Conservation (phyloP, 2,797 vertebrate species). For the Gymnodraco acuticeps region DNA sequence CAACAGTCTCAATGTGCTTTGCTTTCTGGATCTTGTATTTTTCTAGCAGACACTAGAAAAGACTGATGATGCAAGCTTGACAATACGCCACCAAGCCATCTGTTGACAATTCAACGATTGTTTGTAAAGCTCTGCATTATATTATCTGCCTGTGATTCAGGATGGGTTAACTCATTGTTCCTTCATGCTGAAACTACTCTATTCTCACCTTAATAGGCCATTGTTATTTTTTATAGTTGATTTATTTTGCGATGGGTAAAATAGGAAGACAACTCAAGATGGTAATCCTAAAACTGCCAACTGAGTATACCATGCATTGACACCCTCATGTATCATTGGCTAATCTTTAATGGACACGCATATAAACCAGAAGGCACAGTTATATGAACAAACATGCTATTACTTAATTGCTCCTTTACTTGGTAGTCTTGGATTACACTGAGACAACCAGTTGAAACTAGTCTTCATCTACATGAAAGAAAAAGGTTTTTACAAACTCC, state of each 20-base stretch:
- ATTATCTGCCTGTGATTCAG: not conserved
- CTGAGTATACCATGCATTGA: not conserved
- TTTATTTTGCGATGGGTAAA: not conserved
- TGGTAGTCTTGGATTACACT: not conserved
- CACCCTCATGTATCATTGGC: not conserved
- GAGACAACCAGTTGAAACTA: conserved; percentile 24
- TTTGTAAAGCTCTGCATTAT: not conserved
- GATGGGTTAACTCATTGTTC: not conserved
- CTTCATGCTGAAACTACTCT: not conserved
- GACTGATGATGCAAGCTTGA: conserved; percentile 11
- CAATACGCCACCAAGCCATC: conserved; percentile 23
- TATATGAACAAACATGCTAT: not conserved
- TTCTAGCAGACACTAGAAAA: conserved; percentile 22
- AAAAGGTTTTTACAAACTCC: not conserved
- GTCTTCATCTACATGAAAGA: conserved; percentile 3
- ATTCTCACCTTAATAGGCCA: not conserved
- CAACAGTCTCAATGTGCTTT: conserved; percentile 9
- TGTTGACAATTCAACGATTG: conserved; percentile 7
- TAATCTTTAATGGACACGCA: not conserved
- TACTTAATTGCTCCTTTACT: not conserved
- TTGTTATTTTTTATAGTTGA: not conserved
- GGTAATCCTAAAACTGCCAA: too few relatives aligned
- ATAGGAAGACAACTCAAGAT: not conserved
- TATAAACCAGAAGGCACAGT: not conserved
- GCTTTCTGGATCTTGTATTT: conserved; percentile 24